phyloP scores from a whole-genome alignment of 2,888 invertebrate genomes.

The Nyleta sp. region DNA sequence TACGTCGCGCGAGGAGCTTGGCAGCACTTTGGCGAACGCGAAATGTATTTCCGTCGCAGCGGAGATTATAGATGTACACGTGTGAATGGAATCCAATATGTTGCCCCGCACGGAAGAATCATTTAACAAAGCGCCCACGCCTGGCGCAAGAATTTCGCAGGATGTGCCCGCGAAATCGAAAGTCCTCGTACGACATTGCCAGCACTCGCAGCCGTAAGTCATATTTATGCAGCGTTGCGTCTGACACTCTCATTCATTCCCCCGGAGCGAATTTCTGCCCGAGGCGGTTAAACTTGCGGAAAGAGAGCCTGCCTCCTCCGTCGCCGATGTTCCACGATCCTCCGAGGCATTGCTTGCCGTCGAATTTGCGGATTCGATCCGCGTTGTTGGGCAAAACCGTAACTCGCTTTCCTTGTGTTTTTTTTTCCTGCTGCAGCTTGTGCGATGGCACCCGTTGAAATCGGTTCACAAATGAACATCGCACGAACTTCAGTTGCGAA shows the following conservation, averaged over 20 bases:
- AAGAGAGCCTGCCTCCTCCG: slow-evolving; percentile 45
- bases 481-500: too few species aligned
- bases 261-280: slow-evolving; percentile 56
- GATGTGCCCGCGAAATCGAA: slow-evolving; percentile 64
- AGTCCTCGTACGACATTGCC: slow-evolving; percentile 66
- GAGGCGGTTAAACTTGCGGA: slow-evolving; percentile 59
- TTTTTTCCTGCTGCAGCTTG: neutral
- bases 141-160: slow-evolving; percentile 63
- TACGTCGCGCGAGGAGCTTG: slow-evolving; percentile 17
- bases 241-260: slow-evolving; percentile 76
- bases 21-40: slow-evolving; percentile 23
- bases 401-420: slow-evolving; percentile 21
- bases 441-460: too few species aligned
- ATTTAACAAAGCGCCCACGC: slow-evolving; percentile 61
- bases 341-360: slow-evolving; percentile 41
- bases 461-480: too few species aligned
- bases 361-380: slow-evolving; percentile 52
- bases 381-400: slow-evolving; percentile 23
- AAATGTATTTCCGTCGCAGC: slow-evolving; percentile 50
- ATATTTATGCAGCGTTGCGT: slow-evolving; percentile 76
- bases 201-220: slow-evolving; percentile 74
- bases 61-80: slow-evolving; percentile 57
- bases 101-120: slow-evolving; percentile 55
- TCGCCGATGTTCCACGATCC: slow-evolving; percentile 41
- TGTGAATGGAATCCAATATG: slow-evolving; percentile 63